Conservation (phyloP, 1,140 invertebrate genomes). For the Cotesia chilonis region DNA sequence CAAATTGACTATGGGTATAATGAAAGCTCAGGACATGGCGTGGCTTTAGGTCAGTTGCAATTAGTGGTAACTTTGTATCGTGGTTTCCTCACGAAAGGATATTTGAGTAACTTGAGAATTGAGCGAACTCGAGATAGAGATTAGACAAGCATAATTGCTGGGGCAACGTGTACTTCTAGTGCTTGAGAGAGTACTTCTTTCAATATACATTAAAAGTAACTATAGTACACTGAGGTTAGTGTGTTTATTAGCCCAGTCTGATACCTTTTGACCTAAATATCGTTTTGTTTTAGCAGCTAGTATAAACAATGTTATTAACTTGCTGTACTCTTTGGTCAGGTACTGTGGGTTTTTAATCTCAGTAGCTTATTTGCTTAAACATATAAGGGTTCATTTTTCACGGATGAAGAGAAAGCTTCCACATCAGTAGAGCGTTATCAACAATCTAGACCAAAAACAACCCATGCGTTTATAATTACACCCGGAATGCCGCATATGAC, state of each 20-base stretch:
- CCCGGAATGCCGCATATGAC: conserved; percentile 4
- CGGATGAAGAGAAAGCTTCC: not conserved
- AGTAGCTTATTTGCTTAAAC: not conserved
- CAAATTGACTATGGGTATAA: too few species aligned
- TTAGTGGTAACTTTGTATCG: not conserved
- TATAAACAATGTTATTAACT: too few species aligned
- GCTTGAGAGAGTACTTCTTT: conserved; percentile 7
- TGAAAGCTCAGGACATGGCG: too few species aligned
- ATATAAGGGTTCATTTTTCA: not conserved
- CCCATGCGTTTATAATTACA: conserved; percentile 1
- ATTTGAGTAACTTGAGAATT: conserved; percentile 7
- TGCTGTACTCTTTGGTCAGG: too few species aligned
- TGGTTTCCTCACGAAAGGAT: not conserved
- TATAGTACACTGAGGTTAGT: too few species aligned
- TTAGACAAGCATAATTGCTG: not conserved
- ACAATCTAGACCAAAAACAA: not conserved
- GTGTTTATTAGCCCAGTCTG: not conserved
- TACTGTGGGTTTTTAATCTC: too few species aligned
- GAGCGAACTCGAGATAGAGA: conserved; percentile 1
- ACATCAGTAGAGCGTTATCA: conserved; percentile 4
- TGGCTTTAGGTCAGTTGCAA: not conserved
- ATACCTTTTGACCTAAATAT: not conserved
- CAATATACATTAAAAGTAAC: not conserved
- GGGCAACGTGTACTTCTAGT: not conserved
- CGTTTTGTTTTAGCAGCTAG: too few species aligned